Percentiles rank a stretch among this genome's conserved stretches.
These are phyloP conservation scores for Apogon talboti DNA, from an alignment of 2,797 vertebrate species.

Conservation along the genomic window DNA sequence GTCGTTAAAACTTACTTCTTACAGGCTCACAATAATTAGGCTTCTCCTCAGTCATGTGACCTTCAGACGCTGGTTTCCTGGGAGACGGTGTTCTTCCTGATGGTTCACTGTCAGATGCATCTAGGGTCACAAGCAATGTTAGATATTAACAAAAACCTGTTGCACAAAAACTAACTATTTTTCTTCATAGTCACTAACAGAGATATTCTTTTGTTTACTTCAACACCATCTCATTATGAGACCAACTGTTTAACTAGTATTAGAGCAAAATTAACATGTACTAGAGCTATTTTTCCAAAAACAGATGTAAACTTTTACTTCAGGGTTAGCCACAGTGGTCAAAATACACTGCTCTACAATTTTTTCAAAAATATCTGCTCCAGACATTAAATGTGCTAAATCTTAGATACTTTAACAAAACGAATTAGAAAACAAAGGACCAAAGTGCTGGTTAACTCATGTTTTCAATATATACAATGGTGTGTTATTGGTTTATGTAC, in stretches of 20 bases:
- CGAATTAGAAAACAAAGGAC: too few relatives aligned
- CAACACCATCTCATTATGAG: slow-evolving; percentile 27
- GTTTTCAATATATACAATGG: too few relatives aligned
- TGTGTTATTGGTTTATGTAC: too few relatives aligned
- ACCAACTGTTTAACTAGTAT: slow-evolving; percentile 9
- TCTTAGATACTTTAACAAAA: too few relatives aligned
- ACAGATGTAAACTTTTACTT: slow-evolving; percentile 46
- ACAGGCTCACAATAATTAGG: slow-evolving; percentile 84
- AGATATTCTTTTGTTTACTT: slow-evolving; percentile 23
- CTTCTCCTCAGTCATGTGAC: slow-evolving; percentile 81
- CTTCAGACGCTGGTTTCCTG: slow-evolving; percentile 78
- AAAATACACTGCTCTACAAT: slow-evolving; percentile 6
- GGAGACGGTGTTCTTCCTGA: slow-evolving; percentile 77
- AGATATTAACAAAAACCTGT: slow-evolving; percentile 28
- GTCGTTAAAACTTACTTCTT: slow-evolving; percentile 88
- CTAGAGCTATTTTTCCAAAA: slow-evolving; percentile 39
- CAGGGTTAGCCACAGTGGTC: slow-evolving; percentile 50
- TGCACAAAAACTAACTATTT: slow-evolving; percentile 23
- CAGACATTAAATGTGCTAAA: too few relatives aligned
- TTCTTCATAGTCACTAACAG: slow-evolving; percentile 2
- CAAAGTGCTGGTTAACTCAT: too few relatives aligned
- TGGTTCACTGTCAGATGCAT: slow-evolving; percentile 81
- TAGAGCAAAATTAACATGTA: slow-evolving; percentile 14
- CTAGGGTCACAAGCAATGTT: slow-evolving; percentile 77
- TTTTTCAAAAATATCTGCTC: not conserved